These are phyloP conservation scores for Pterophyllum scalare DNA, from an alignment of 2,113 vertebrate genomes.

Conservation along the genomic window DNA sequence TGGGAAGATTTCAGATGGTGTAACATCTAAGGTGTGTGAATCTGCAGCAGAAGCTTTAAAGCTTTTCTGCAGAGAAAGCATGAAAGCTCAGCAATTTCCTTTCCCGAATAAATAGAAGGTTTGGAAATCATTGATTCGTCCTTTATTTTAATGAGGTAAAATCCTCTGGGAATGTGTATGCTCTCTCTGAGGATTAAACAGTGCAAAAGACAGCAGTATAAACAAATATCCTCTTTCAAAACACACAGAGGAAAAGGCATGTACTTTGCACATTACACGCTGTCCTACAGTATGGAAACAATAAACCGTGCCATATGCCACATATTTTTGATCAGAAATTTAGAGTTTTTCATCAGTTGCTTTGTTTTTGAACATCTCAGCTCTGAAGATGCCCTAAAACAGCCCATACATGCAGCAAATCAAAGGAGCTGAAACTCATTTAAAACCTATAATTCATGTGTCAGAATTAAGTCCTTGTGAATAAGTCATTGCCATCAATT, in stretches of 20 bases:
- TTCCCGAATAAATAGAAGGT: constrained; percentile 37
- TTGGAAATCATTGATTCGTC: constrained; percentile 69
- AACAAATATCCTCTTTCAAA: constrained; percentile 24
- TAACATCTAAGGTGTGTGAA: not conserved
- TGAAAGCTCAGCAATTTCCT: constrained; percentile 52
- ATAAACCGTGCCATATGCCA: not conserved
- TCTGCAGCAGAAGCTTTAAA: not conserved
- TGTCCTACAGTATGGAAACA: not conserved
- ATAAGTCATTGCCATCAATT: too few relatives aligned
- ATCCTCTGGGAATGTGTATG: constrained; percentile 21
- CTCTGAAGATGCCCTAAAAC: not conserved
- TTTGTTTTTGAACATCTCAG: not conserved
- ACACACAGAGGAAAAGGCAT: constrained; percentile 5
- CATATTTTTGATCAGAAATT: not conserved
- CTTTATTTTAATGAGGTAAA: constrained; percentile 69
- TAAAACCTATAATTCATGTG: too few relatives aligned
- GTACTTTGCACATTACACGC: constrained; percentile 32
- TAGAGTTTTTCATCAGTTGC: not conserved
- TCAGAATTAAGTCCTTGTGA: too few relatives aligned
- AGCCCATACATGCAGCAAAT: too few relatives aligned
- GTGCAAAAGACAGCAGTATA: constrained; percentile 41
- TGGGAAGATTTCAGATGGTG: not conserved
- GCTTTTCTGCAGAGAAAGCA: constrained; percentile 11
- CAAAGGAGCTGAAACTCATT: not conserved
- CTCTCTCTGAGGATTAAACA: constrained; percentile 37